Conservation (phyloP, 2,888 invertebrate species). For the Anorthoa munda region DNA sequence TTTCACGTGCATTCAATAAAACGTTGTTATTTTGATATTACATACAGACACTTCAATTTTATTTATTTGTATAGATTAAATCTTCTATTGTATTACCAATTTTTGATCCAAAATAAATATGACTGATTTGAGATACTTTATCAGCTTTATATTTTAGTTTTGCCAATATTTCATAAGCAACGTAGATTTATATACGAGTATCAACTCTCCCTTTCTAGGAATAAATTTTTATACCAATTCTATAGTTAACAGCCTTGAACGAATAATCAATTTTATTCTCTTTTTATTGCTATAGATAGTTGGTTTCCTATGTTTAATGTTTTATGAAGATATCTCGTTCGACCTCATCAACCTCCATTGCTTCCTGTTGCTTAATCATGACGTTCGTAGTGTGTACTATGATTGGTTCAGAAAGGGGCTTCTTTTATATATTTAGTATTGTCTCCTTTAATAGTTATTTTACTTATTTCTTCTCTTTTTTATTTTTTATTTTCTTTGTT, state of each 20-base stretch:
- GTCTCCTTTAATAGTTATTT: conserved; percentile 37
- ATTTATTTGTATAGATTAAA: no score
- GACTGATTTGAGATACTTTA: conserved; percentile 1
- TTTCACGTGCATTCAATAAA: no score
- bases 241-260: conserved; percentile 65
- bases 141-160: background rate
- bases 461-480: conserved; percentile 17
- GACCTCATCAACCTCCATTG: conserved; percentile 64
- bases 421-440: conserved; percentile 41
- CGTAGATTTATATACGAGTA: background rate
- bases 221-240: conserved; percentile 60
- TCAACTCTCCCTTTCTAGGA: conserved; percentile 48
- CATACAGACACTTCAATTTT: no score
- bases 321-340: conserved; percentile 66
- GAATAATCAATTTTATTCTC: conserved; percentile 65
- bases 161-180: conserved; percentile 11
- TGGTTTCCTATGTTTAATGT: conserved; percentile 67
- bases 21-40: no score
- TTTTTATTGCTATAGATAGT: conserved; percentile 66
- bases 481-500: conserved; percentile 9
- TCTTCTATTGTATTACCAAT: background rate
- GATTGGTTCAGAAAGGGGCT: conserved; percentile 36
- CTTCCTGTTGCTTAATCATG: conserved; percentile 70
- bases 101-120: background rate
- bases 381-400: conserved; percentile 56